Base-by-base conservation (phyloP, 2,113 vertebrate species). In the Sander lucioperca region DNA sequence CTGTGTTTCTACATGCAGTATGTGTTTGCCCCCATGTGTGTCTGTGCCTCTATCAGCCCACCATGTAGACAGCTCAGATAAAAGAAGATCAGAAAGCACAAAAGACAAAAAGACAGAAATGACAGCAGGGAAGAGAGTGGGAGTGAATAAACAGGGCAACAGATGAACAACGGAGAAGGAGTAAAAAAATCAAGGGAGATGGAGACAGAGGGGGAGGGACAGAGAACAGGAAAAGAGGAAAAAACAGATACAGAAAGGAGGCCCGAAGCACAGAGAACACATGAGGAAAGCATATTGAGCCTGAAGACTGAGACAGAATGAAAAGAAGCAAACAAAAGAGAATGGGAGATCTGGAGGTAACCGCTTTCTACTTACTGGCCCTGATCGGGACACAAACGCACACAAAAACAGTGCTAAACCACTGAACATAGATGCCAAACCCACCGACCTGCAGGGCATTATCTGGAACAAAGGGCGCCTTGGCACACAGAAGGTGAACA, bases 91-190 rank as follows among this genome's bases (percentile, higher is more conserved):
- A 88, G 67, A 85, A 80, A 87, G 83, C 79, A 85, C 83, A 88
- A 88, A 91, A 87, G 79, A 82, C 76, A 88, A 81, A 81, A 79
- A 88, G 76, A 82, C 67, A 89, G 73, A 80, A 79, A 80, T 80
- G 84, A 88, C 80, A 84, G 83, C 78, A 79, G 73, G 76, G 82
- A 86, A 85, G 79, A 62, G 86, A 89, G 88, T 90, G 86, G 82
- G 86, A 84, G 86, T 80, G 84, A 90, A 91, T 79, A 91, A 87
- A 88, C 78, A 92, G 66, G 80, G 85, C 72, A 83, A 80, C 88
- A 87, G 71, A 83, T 86, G 87, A 87, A 87, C 86, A 84, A 80
- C 33, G 51, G 79, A 45, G 54, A 64, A 33, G 57, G 67, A 64
- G 30, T 53, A 70, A 62, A 48, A 48, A 79, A 83, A 80, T 80